A percentile compares a stretch with the other conserved stretches of the same genome.
phyloP scores from a whole-genome alignment of 1,140 invertebrate species.

The Drusus annulatus region DNA sequence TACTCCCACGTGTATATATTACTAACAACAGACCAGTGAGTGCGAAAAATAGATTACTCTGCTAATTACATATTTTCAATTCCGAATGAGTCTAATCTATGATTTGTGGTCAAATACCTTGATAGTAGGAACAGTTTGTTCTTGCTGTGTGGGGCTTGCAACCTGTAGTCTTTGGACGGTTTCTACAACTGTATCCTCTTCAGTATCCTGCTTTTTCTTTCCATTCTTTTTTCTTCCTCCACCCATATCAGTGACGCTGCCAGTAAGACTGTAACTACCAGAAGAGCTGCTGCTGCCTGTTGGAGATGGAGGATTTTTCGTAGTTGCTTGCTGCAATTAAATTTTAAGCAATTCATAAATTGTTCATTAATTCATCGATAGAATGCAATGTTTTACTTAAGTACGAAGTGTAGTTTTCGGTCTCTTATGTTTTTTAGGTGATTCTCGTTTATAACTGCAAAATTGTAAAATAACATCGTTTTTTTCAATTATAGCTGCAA shows the following conservation, averaged over 20 bases:
- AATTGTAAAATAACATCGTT: too few species aligned
- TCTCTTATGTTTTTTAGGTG: too few species aligned
- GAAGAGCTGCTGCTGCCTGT: slow-evolving; percentile 78
- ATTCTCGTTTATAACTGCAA: too few species aligned
- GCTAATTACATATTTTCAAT: too few species aligned
- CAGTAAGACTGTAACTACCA: slow-evolving; percentile 77
- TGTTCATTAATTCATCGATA: too few species aligned
- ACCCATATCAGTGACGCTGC: slow-evolving; percentile 71
- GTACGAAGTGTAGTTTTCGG: too few species aligned
- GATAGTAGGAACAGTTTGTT: slow-evolving; percentile 55
- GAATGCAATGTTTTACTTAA: too few species aligned
- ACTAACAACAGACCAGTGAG: too few species aligned
- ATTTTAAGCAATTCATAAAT: too few species aligned
- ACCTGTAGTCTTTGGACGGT: slow-evolving; percentile 45
- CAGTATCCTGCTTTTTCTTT: slow-evolving; percentile 63
- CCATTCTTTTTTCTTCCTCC: slow-evolving; percentile 60
- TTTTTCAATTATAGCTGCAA: too few species aligned
- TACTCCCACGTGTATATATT: too few species aligned
- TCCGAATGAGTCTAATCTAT: too few species aligned
- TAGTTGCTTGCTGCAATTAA: slow-evolving; percentile 39
- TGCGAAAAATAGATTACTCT: not conserved
- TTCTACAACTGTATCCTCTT: slow-evolving; percentile 56
- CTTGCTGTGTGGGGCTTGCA: slow-evolving; percentile 59
- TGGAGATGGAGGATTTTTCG: slow-evolving; percentile 61
- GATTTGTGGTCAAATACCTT: slow-evolving; percentile 45